A percentile compares a stretch with the other conserved stretches of the same genome.
Conservation (phyloP, 2,888 invertebrate species). For the Tetragnatha montana region DNA sequence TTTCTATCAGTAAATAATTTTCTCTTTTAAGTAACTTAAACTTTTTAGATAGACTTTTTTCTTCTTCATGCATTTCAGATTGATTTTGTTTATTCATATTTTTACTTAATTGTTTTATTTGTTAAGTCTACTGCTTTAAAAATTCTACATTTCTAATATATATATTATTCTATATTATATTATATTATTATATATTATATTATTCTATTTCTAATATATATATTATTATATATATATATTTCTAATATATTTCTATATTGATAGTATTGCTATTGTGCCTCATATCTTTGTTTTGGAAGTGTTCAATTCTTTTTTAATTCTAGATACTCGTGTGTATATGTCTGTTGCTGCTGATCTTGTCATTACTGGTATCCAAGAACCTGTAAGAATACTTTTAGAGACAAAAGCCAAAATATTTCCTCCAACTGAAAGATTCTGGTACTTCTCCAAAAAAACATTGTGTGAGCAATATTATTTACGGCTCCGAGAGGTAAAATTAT, state of each 20-base stretch:
- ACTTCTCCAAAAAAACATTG: conserved; percentile 86
- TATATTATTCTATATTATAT: no score
- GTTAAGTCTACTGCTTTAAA: conserved; percentile 69
- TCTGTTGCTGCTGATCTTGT: conserved; percentile 97
- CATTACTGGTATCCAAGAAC: conserved; percentile 90
- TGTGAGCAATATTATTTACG: conserved; percentile 94
- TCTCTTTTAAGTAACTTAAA: no score
- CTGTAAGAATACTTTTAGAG: conserved; percentile 93
- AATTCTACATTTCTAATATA: neutral
- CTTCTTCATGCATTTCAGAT: no score
- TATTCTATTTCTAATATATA: no score
- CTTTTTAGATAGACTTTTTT: no score
- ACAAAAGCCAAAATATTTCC: conserved; percentile 93
- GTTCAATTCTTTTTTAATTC: conserved; percentile 18
- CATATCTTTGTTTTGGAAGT: neutral
- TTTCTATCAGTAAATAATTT: no score
- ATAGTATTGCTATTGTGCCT: no score
- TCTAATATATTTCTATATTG: neutral
- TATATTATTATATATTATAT: no score
- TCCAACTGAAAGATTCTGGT: conserved; percentile 94
- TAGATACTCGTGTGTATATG: conserved; percentile 84
- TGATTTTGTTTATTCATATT: neutral
- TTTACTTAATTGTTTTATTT: conserved; percentile 35
- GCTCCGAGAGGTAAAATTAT: conserved; percentile 85
- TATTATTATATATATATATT: neutral